Conservation (phyloP, 1,140 invertebrate genomes). For the Zaprionus inermis region DNA sequence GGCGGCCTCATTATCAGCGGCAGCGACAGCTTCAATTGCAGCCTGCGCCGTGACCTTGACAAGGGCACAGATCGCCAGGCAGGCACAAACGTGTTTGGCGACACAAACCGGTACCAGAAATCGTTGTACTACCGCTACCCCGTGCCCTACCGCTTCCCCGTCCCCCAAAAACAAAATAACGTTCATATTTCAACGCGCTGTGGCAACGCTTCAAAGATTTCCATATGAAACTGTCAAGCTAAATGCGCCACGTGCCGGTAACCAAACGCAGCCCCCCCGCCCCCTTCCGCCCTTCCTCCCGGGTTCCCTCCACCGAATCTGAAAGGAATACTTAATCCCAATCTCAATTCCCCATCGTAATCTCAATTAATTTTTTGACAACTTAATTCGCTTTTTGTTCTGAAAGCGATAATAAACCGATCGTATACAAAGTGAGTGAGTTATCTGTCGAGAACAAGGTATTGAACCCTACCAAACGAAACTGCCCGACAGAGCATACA, state of each 20-base stretch:
- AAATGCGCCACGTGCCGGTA: conserved; percentile 13
- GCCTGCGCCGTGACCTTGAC: conserved; percentile 65
- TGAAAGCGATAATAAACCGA: conserved; percentile 58
- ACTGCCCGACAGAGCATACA: not conserved
- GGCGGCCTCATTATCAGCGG: conserved; percentile 14
- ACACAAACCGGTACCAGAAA: conserved; percentile 60
- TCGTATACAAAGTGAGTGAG: not conserved
- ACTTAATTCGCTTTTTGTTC: conserved; percentile 54
- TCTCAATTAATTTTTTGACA: conserved; percentile 42
- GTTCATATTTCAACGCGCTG: conserved; percentile 50
- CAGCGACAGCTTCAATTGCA: conserved; percentile 14
- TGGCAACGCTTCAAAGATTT: conserved; percentile 74
- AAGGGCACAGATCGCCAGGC: conserved; percentile 55
- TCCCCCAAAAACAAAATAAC: not conserved
- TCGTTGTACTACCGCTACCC: not conserved
- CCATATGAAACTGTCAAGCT: conserved; percentile 29
- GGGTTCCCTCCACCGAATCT: too few species aligned
- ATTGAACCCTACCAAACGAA: not conserved
- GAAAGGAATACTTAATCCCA: not conserved
- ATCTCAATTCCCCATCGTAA: conserved; percentile 11
- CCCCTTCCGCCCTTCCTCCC: not conserved
- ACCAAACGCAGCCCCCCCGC: not conserved
- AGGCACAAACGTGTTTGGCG: conserved; percentile 62
- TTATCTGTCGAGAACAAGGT: not conserved
- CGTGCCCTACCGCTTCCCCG: not conserved